These are phyloP conservation scores for Sinocyclocheilus anshuiensis DNA, from an alignment of 2,113 vertebrate genomes.

Conservation along the genomic window DNA sequence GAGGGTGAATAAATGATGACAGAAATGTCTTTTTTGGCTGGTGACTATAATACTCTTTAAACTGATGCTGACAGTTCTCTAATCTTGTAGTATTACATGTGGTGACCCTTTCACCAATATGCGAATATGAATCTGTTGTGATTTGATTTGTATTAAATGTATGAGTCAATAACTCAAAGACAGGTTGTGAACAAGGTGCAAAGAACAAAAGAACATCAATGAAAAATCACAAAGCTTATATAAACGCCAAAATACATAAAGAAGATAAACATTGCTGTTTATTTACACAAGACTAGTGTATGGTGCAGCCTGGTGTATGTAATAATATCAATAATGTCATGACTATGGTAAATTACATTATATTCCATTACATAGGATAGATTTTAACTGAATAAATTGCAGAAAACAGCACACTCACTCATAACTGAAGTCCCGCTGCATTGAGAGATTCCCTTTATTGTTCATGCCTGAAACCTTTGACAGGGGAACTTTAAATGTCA, in stretches of 20 bases:
- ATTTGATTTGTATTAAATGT: neutral
- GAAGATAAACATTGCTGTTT: neutral
- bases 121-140: neutral
- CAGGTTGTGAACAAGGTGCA: neutral
- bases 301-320: neutral
- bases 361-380: neutral
- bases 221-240: neutral
- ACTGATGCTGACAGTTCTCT: neutral
- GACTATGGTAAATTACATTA: neutral
- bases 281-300: neutral
- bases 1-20: neutral
- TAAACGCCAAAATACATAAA: neutral
- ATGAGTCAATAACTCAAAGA: neutral
- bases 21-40: neutral
- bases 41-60: neutral
- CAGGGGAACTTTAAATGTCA: constrained; percentile 27
- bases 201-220: neutral
- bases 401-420: neutral
- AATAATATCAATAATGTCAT: neutral
- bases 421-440: neutral
- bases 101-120: no score
- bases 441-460: constrained; percentile 13
- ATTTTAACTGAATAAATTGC: neutral
- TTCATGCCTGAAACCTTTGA: neutral
- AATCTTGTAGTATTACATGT: neutral